Base-by-base conservation (phyloP, 2,113 vertebrate genomes). In the Gasterosteus nipponicus region DNA sequence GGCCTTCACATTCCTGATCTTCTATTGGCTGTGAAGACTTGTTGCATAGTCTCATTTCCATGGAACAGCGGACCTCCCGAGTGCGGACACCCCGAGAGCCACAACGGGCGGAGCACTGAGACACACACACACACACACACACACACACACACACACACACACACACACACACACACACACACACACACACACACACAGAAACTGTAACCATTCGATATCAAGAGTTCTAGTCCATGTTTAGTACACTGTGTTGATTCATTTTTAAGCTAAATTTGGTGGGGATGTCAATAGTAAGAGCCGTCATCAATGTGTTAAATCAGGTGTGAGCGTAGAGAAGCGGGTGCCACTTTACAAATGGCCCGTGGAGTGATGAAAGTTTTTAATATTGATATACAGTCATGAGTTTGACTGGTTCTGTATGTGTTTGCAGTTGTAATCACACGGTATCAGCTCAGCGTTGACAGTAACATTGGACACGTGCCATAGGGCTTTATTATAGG, bases 21-120 rank as follows among this genome's bases (percentile, higher is more conserved):
- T 1, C 91, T 76, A 83, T 82, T 49, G 96, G 96, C 69, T 89
- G 94, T 63, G 44, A 81, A 2, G 93, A 92, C 61, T 95, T 86
- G 0, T 95, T 94, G 0, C 96, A 97, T 4, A 94, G 83, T 0
- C 69, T 38, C 1, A 86, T 33, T 1, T 96, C 96, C 83, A 94
- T 93, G 0, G 96, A 96, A 90, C 96, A 97, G 35, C 95, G 95
- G 22, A 96, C 95, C 22, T 96, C 95, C 53, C 96, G 93, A 69
- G 82, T 93, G 77, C 92, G 93, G 0, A 89, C 86, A 1, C 96
- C 96, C 2, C 84, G 84, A 0, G 69, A 42, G 7, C 95, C 95
- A 0, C 96, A 97, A 2, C 89, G 89, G 0, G 96, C 96, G 0
- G 93, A 95, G 68, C 96, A 97, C 96, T 97, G 60, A 61, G 41